Base-by-base conservation (phyloP, 2,113 vertebrate species). In the Etheostoma cragini region DNA sequence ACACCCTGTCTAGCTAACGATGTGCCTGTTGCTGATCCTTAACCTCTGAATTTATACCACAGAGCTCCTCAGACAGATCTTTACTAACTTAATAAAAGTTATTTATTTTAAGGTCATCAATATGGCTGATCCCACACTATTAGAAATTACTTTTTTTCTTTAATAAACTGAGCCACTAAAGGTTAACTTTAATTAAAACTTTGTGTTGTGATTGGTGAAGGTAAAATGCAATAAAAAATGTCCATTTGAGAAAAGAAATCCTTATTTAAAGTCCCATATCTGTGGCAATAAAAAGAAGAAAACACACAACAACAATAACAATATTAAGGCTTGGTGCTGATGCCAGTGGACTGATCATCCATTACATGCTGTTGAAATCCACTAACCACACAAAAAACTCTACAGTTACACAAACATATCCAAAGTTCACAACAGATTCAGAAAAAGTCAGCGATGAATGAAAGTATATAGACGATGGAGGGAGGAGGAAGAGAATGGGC, bases 301-400 rank as follows among this genome's bases (percentile, higher is more conserved):
- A 38, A 46, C 8, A 73, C 21, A 72, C 11, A 75, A 12, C 75
- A 82, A 54, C 13, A 64, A 74, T 38, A 64, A 74, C 46, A 26
- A 54, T 45, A 2, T 83, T 87, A 86, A 88, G 77, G 80, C 85
- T 91, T 80, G 33, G 63, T 80, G 82, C 66, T 88, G 62, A 89
- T 88, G 85, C 86, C 75, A 69, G 78, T 64, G 47, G 76, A 87
- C 50, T 78, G 47, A 42, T 69, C 52, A 77, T 50, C 52, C 17
- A 6, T 50, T 54, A 21, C 24, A 19, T 38, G 50, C 3, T 73
- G 22, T 42, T 72, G 19, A 75, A 77, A 67, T 73, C 3, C 57
- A 78, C 17, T 42, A 49, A 70, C 30, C 30, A 73, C 72, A 67
- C 64, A 61, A 61, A 61, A 33, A 57, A 42, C 3, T 35, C 14